These are phyloP conservation scores for Kobus ellipsiprymnus DNA, from an alignment of 2,113 vertebrate genomes.

Conservation along the genomic window DNA sequence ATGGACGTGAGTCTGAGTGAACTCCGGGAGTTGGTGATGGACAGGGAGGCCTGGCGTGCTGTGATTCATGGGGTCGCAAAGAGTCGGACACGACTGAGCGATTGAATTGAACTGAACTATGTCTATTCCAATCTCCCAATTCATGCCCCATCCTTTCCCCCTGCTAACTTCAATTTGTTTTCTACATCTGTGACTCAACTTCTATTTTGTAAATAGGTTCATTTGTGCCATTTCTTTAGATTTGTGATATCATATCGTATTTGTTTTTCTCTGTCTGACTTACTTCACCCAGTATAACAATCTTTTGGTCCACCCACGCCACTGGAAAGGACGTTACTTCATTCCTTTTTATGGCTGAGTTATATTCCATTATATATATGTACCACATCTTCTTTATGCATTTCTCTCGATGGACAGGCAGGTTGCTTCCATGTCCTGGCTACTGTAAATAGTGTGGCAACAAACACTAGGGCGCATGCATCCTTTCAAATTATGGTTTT, in stretches of 20 bases:
- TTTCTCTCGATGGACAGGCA: background rate
- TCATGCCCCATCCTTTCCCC: background rate
- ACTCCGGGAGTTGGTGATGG: background rate
- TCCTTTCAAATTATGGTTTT: background rate
- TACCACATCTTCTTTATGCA: background rate
- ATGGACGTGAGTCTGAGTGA: background rate
- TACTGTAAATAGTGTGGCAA: background rate
- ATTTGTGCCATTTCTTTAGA: background rate
- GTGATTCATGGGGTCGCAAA: accelerated
- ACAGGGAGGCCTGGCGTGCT: background rate
- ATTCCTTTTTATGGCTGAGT: background rate
- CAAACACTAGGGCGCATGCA: accelerated
- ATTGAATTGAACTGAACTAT: background rate
- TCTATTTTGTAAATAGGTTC: background rate
- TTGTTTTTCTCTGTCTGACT: background rate
- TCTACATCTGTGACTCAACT: background rate
- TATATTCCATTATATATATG: background rate
- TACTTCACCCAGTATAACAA: background rate
- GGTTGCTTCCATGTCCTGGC: background rate
- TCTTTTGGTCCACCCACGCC: background rate
- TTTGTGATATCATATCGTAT: background rate
- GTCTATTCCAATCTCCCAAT: background rate
- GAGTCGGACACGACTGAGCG: accelerated
- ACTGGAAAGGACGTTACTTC: background rate
- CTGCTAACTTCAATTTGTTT: background rate